phyloP scores from a whole-genome alignment of 2,888 invertebrate genomes.

The Opisthograptis luteolata region DNA sequence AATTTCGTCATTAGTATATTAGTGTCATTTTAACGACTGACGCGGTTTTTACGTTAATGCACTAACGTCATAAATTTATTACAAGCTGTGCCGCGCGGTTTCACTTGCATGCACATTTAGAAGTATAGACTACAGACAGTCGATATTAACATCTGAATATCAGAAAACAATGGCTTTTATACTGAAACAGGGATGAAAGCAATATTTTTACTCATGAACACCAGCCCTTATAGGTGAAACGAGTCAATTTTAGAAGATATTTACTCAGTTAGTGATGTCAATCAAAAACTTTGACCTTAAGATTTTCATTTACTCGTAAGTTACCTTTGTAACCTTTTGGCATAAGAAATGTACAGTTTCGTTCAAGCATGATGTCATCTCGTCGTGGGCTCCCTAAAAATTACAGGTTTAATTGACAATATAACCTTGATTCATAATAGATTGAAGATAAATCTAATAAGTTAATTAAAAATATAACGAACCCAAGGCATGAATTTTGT shows the following conservation, averaged over 20 bases:
- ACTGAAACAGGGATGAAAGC: slow-evolving; percentile 14
- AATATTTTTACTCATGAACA: background rate
- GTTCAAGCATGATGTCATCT: slow-evolving; percentile 28
- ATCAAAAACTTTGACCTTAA: slow-evolving; percentile 28
- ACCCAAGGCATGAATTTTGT: slow-evolving; percentile 38
- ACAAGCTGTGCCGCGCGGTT: too few species aligned
- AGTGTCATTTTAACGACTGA: too few species aligned
- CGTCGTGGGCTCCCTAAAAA: slow-evolving; percentile 25
- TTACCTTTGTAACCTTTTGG: slow-evolving; percentile 31
- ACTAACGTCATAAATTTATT: too few species aligned
- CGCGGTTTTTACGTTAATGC: too few species aligned
- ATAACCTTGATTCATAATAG: slow-evolving; percentile 16
- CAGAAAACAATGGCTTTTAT: slow-evolving; percentile 2
- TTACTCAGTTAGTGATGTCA: slow-evolving; percentile 29
- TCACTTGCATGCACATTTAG: too few species aligned
- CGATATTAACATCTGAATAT: background rate
- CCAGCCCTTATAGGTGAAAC: slow-evolving; percentile 16
- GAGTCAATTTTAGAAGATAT: slow-evolving; percentile 23
- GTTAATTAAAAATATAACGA: slow-evolving; percentile 50
- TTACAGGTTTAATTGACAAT: slow-evolving; percentile 1
- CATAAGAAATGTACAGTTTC: slow-evolving; percentile 27
- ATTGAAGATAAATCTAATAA: slow-evolving; percentile 23
- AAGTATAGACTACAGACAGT: too few species aligned
- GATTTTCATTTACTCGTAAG: slow-evolving; percentile 19
- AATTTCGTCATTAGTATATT: too few species aligned